These are phyloP conservation scores for Trachelipus rathkii DNA, from an alignment of 1,140 invertebrate genomes.

Conservation along the genomic window DNA sequence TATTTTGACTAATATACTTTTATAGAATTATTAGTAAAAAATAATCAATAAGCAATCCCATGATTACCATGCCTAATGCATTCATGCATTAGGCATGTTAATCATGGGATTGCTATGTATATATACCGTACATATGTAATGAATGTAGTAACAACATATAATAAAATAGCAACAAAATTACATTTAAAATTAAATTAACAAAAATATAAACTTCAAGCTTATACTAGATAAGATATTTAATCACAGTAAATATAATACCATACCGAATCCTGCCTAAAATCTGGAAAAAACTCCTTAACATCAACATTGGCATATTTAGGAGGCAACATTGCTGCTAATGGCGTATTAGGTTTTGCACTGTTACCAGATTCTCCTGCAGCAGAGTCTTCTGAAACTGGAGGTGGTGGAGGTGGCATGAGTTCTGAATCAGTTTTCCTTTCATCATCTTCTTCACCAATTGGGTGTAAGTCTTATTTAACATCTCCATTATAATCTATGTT, in stretches of 20 bases:
- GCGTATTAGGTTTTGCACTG: slow-evolving; percentile 72
- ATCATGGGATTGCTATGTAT: too few relatives aligned
- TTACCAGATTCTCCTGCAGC: slow-evolving; percentile 24
- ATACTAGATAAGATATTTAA: not conserved
- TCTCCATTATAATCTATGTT: slow-evolving; percentile 51
- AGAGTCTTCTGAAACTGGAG: slow-evolving; percentile 48
- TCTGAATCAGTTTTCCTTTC: slow-evolving; percentile 58
- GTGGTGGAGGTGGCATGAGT: slow-evolving; percentile 65
- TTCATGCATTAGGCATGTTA: too few relatives aligned
- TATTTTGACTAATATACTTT: too few relatives aligned
- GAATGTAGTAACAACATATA: too few relatives aligned
- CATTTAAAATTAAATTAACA: too few relatives aligned
- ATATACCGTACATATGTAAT: too few relatives aligned
- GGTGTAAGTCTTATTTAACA: too few relatives aligned
- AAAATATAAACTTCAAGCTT: too few relatives aligned
- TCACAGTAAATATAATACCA: slow-evolving; percentile 38
- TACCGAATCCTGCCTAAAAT: slow-evolving; percentile 82
- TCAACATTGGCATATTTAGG: slow-evolving; percentile 87
- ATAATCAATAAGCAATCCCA: too few relatives aligned
- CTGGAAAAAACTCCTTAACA: slow-evolving; percentile 85
- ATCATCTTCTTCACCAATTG: slow-evolving; percentile 54
- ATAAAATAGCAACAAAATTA: too few relatives aligned
- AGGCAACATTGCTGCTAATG: slow-evolving; percentile 88
- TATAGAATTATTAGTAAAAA: too few relatives aligned
- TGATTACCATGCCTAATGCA: too few relatives aligned